Base-by-base conservation (phyloP, 2,113 vertebrate species). In the Jaculus jaculus region DNA sequence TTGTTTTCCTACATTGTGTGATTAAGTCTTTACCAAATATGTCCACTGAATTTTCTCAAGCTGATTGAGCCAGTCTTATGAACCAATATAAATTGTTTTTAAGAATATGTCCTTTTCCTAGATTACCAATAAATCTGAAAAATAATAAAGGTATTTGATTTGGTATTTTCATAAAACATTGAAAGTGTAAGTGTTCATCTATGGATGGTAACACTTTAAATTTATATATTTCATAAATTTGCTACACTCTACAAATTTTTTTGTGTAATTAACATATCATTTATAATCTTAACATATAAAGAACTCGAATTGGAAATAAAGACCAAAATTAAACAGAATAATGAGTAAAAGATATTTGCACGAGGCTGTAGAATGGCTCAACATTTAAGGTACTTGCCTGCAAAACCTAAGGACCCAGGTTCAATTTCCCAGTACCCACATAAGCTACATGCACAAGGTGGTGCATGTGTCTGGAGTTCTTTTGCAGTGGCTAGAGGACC, bases 311-410 rank as follows among this genome's bases (percentile, higher is more conserved):
- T 84, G 77, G 20, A 80, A 86, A 75, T 77, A 20, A 89, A 78
- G 72, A 91, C 18, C 72, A 84, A 90, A 85, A 60, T 47, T 24
- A 87, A 66, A 34, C 15, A 86, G n/a, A 88, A 92, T 77, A 93
- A 65, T 51, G 16, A 63, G 12, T 60, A 61, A 54, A 90, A 69
- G 42, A 32, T 54, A 87, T 54, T 47, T 47, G 42, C 8, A 47
- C 42, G 5, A 47, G 42, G 42, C 42, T 47, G 42, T 47, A 47
- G 42, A 47, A 47, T 47, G 42, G 42, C 42, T 47, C 8, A 47
- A 8, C 42, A 47, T 5, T 47, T 47, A 47, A 47, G 42, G 42
- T 47, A 47, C 42, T 47, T 47, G 42, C 42, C 42, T 47, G 42
- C 42, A 47, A 47, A 47, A 8, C 42, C 42, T 47, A 47, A 47